Base-by-base conservation (phyloP, 2,797 vertebrate species). In the Sebastes matsubarae region DNA sequence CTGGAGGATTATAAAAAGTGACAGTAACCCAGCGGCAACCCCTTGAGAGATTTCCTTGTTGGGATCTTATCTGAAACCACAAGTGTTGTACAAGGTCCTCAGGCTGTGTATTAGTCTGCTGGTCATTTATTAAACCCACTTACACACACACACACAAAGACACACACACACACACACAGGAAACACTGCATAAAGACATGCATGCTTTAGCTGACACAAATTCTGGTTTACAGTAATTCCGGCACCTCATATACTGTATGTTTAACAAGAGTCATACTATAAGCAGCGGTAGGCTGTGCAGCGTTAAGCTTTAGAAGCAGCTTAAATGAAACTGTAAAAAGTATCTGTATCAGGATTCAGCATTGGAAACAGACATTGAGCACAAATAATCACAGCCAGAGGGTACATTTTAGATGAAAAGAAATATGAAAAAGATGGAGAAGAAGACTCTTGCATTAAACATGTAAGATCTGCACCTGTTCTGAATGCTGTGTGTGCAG, bases 401-500 rank as follows among this genome's bases (percentile, higher is more conserved):
- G 46, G 0, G 3, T 18, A 52, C 46, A 52, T 16, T 50, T 20
- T 0, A 50, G 46, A 50, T 8, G 8, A 65, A 4, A 32, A 68
- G 2, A 24, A 24, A 57, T 7, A 4, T 32, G 42, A 46, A 50
- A 50, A 50, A 4, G 18, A 50, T 50, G 7, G 46, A 50, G 46
- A 50, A 50, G 46, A 46, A 6, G 29, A 12, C 2, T 42, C 36
- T 16, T 22, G 6, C 75, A 77, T 85, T 73, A 70, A 85, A 80
- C 36, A 68, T 83, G 60, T 52, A 52, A 10, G 63, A 69, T 66
- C 30, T 57, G 80, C 34, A 9, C 6, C 59, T 30, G 58, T 13
- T 74, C 18, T 29, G 54, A 38, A 20, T 67, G 84, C 84, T 78
- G 78, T 3, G 71, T 79, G 32, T 77, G 86, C 81, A 77, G 14